phyloP scores from a whole-genome alignment of 2,797 vertebrate species.

The Brachyalestes nurse region DNA sequence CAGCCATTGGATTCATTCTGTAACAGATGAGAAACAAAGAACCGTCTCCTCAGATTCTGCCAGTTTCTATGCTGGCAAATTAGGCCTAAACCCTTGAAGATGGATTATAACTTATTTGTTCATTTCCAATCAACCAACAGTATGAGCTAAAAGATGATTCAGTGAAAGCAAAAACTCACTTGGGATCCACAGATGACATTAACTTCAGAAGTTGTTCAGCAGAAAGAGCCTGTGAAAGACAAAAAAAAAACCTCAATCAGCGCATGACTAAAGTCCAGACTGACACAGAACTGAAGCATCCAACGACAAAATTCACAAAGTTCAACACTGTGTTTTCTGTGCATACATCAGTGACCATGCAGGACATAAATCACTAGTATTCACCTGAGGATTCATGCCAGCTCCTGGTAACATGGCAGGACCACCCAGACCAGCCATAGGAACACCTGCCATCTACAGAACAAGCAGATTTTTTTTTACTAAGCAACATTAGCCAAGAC shows the following conservation, averaged over 20 bases:
- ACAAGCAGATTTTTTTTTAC: neutral
- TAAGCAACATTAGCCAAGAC: too few relatives aligned
- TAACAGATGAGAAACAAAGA: neutral
- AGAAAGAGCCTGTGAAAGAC: constrained; percentile 63
- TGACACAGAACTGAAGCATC: neutral
- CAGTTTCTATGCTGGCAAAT: neutral
- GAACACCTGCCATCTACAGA: constrained; percentile 89
- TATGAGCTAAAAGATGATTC: neutral
- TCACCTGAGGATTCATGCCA: constrained; percentile 92
- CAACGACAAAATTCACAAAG: neutral
- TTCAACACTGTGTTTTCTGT: too few relatives aligned
- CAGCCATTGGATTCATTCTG: constrained; percentile 94
- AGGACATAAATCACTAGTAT: neutral
- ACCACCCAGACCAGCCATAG: constrained; percentile 85
- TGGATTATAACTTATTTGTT: neutral
- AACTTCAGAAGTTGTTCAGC: constrained; percentile 95
- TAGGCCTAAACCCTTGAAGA: too few relatives aligned
- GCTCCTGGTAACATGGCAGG: constrained; percentile 88
- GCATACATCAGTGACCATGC: neutral
- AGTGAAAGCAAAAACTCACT: constrained; percentile 80
- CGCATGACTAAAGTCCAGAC: neutral
- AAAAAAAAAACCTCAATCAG: neutral
- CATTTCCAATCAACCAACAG: neutral
- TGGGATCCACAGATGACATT: constrained; percentile 95
- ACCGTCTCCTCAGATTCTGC: neutral